These are phyloP conservation scores for Liopterus haemorrhoidalis DNA, from an alignment of 2,888 invertebrate genomes.

Conservation along the genomic window DNA sequence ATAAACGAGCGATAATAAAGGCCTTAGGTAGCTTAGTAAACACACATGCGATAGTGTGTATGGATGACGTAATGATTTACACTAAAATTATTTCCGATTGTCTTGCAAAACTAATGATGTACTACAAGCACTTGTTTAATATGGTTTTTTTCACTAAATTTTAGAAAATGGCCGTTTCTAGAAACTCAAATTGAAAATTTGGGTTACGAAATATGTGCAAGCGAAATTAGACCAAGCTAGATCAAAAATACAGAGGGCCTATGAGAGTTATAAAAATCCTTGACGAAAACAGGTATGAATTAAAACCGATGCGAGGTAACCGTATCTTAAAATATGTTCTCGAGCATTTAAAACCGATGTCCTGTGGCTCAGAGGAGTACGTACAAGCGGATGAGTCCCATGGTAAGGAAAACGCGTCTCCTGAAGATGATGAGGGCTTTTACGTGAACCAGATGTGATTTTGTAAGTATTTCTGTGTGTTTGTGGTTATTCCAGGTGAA, in stretches of 20 bases:
- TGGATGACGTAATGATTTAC: too few relatives aligned
- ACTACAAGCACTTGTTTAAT: too few relatives aligned
- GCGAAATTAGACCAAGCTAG: conserved; percentile 10
- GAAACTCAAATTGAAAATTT: too few relatives aligned
- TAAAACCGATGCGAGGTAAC: conserved; percentile 6
- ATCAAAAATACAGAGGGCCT: conserved; percentile 7
- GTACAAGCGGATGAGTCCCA: neutral
- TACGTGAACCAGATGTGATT: conserved; percentile 2
- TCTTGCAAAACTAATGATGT: too few relatives aligned
- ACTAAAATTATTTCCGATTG: too few relatives aligned
- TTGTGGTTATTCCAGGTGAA: conserved; percentile 10
- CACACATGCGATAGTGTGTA: too few relatives aligned
- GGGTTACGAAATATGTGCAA: too few relatives aligned
- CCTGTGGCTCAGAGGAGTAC: conserved; percentile 3
- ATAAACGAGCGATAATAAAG: too few relatives aligned
- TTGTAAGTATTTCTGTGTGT: conserved; percentile 6
- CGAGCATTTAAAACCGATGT: conserved; percentile 10
- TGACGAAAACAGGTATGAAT: conserved; percentile 3
- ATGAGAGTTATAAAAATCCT: conserved; percentile 5
- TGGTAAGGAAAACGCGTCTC: conserved; percentile 5
- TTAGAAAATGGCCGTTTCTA: too few relatives aligned
- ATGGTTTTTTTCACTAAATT: too few relatives aligned
- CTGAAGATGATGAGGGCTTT: conserved; percentile 4
- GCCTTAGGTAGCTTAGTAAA: too few relatives aligned
- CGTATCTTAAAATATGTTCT: conserved; percentile 7